phyloP scores from a whole-genome alignment of 2,888 invertebrate species.

The Palloptera scutellata region DNA sequence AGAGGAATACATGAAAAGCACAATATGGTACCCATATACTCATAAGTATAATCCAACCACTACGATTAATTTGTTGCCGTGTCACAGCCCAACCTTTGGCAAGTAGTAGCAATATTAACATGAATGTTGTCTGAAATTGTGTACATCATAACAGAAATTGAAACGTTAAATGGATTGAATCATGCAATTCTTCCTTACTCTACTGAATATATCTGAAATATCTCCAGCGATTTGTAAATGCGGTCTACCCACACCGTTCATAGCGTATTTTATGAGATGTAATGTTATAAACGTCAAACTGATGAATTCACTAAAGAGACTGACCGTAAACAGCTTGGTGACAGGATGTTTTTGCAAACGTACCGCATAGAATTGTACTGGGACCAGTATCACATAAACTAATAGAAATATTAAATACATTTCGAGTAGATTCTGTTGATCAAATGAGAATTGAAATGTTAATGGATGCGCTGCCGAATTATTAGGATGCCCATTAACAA shows the following conservation, averaged over 20 bases:
- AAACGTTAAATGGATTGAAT: neutral
- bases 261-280: conserved; percentile 88
- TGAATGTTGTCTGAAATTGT: conserved; percentile 82
- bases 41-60: conserved; percentile 68
- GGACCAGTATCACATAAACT: conserved; percentile 84
- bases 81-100: conserved; percentile 99
- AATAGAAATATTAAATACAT: conserved; percentile 88
- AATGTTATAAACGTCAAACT: conserved; percentile 87
- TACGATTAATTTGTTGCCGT: conserved; percentile 86
- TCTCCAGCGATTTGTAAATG: conserved; percentile 87
- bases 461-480: conserved; percentile 82
- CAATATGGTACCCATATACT: conserved; percentile 90
- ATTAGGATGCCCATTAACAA: conserved; percentile 96
- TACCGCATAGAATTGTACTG: conserved; percentile 91
- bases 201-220: conserved; percentile 89
- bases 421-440: conserved; percentile 91
- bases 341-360: conserved; percentile 89
- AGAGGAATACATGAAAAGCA: conserved; percentile 87
- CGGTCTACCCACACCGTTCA: conserved; percentile 88
- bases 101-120: conserved; percentile 87
- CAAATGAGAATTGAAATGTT: conserved; percentile 96
- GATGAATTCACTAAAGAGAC: conserved; percentile 83
- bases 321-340: conserved; percentile 87
- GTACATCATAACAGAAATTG: neutral
- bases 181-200: conserved; percentile 69